Percentiles rank a stretch among this genome's conserved stretches.
Conservation (phyloP, 1,140 invertebrate species). For the Luehdorfia chinensis region DNA sequence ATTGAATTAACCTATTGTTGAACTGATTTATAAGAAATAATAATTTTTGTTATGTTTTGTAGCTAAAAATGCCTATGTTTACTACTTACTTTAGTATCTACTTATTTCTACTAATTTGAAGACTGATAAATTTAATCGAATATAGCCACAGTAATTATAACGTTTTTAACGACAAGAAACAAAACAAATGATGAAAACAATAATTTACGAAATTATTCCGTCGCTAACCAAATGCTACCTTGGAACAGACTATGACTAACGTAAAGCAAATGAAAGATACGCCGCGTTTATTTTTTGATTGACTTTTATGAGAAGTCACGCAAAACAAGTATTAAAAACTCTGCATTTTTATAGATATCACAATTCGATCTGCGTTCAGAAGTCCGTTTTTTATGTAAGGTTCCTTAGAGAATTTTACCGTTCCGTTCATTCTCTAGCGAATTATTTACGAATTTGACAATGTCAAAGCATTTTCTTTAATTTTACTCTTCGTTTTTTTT, state of each 20-base stretch:
- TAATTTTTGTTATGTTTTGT: no score
- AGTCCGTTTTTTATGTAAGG: background rate
- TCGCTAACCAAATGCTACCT: constrained; percentile 1
- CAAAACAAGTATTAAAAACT: constrained; percentile 43
- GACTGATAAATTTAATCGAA: no score
- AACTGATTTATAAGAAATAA: no score
- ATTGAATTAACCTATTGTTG: no score
- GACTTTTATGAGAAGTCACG: constrained; percentile 43
- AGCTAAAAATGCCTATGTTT: no score
- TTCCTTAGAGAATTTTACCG: background rate
- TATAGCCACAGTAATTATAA: no score
- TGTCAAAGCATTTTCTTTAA: no score
- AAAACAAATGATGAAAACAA: no score
- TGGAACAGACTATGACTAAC: constrained; percentile 20
- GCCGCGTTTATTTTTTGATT: constrained; percentile 33
- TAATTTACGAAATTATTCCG: background rate
- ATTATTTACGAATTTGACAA: background rate
- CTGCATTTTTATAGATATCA: constrained; percentile 17
- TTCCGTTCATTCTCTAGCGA: background rate
- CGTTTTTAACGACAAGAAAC: no score
- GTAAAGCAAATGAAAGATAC: constrained; percentile 28
- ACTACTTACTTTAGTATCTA: no score
- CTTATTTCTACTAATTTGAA: no score
- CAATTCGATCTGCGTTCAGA: constrained; percentile 3
- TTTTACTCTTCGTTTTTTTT: no score